Base-by-base conservation (phyloP, 2,888 invertebrate genomes). In the Ligdia adustata region DNA sequence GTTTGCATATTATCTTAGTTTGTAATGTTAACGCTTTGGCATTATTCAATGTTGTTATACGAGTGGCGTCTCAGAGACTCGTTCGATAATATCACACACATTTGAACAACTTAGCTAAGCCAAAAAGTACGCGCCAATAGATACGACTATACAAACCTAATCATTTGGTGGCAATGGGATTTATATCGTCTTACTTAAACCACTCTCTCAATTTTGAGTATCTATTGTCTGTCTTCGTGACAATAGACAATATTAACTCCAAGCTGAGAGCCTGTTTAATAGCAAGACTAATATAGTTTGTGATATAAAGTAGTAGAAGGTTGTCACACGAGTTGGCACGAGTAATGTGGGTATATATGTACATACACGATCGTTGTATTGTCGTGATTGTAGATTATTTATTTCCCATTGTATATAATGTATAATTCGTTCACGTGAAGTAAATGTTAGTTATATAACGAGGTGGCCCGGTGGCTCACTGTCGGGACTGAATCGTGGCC, bases 351-450 rank as follows among this genome's bases (percentile, higher is more conserved):
- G 71, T 69, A 72, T 58, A 65, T 71, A 68, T 85, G 86, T 86
- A 87, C 74, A 87, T 87, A 88, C 82, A 81, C 84, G 76, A 71
- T 73, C 76, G 55, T 58, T 74, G 69, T 78, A 77, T 77, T 66
- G 72, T 80, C 84, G 80, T 83, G 79, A 76, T 72, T 79, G 78
- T 61, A 60, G 53, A 66, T 69, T 86, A 88, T 88, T 86, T 88
- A 86, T 88, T 87, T 85, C 83, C 79, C 80, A 78, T 82, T 88
- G 89, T 89, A 89, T 86, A 89, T 88, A 89, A 82, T 85, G 86
- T 86, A 79, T 81, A 82, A 82, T 83, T 67, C 62, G 39, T 56
- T 55, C 18, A 32, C 31, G 45, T 50, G 46, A 40, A 50, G 33
- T 49, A 40, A 35, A 46, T 38, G 41, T 50, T 46, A 68, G 64